Conservation (phyloP, 2,113 vertebrate genomes). For the Tetrax tetrax region DNA sequence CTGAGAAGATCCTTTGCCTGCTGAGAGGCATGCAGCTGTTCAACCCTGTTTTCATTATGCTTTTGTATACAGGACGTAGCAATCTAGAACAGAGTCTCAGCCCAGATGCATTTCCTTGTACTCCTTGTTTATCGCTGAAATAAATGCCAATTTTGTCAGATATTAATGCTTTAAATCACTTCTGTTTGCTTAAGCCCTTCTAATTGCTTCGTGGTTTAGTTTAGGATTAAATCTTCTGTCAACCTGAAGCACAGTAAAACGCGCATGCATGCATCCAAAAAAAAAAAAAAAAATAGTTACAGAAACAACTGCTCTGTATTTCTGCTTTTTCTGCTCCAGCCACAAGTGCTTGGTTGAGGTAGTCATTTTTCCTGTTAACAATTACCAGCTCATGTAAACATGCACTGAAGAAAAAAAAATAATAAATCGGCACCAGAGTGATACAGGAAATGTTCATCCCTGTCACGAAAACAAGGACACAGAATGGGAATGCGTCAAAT, state of each 20-base stretch:
- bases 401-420: background rate
- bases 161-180: background rate
- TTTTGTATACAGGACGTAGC: accelerated
- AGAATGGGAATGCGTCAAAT: background rate
- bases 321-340: background rate
- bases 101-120: background rate
- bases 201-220: background rate
- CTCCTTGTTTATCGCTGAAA: background rate
- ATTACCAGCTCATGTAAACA: background rate
- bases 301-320: background rate
- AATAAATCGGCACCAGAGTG: background rate
- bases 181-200: background rate
- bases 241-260: background rate
- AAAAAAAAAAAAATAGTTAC: background rate
- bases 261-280: accelerated
- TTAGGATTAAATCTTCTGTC: background rate
- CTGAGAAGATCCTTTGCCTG: background rate
- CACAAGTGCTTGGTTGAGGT: background rate
- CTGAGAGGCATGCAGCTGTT: background rate
- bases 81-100: background rate
- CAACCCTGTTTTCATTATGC: background rate
- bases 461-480: background rate
- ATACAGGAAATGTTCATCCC: background rate
- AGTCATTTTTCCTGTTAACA: background rate
- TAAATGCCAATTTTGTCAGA: background rate